These are phyloP conservation scores for Odocoileus hemionus DNA, from an alignment of 2,113 vertebrate genomes.

Conservation along the genomic window DNA sequence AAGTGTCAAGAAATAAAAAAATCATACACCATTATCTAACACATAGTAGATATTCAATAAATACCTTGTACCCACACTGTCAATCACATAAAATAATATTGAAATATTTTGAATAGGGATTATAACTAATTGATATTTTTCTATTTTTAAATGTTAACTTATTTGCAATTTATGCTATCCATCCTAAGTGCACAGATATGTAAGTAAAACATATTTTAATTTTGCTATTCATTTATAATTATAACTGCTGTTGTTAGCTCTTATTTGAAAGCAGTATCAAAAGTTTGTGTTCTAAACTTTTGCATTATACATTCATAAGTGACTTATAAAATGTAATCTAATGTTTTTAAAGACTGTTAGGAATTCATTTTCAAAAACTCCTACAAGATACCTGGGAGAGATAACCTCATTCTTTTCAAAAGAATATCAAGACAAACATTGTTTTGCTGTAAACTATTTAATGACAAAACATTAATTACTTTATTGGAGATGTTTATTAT, in stretches of 20 bases:
- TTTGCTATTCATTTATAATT: not conserved
- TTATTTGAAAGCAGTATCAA: not conserved
- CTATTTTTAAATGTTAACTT: not conserved
- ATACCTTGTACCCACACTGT: not conserved
- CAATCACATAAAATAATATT: not conserved
- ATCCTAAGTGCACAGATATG: not conserved
- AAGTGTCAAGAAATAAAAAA: conserved; percentile 32
- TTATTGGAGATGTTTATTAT: not conserved
- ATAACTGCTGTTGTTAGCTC: not conserved
- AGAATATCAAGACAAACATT: not conserved
- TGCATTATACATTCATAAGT: not conserved
- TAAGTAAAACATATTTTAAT: not conserved
- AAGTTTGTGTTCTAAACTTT: not conserved
- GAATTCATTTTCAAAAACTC: not conserved
- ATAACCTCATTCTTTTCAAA: not conserved
- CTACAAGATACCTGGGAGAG: not conserved
- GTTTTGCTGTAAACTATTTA: not conserved
- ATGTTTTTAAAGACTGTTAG: not conserved
- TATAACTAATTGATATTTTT: not conserved
- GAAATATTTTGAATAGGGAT: not conserved
- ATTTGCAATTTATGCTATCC: not conserved
- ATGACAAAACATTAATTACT: not conserved
- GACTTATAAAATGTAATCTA: not conserved
- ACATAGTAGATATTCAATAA: not conserved
- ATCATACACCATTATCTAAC: not conserved